phyloP scores from a whole-genome alignment of 2,888 invertebrate genomes.

The Amphipoea lucens region DNA sequence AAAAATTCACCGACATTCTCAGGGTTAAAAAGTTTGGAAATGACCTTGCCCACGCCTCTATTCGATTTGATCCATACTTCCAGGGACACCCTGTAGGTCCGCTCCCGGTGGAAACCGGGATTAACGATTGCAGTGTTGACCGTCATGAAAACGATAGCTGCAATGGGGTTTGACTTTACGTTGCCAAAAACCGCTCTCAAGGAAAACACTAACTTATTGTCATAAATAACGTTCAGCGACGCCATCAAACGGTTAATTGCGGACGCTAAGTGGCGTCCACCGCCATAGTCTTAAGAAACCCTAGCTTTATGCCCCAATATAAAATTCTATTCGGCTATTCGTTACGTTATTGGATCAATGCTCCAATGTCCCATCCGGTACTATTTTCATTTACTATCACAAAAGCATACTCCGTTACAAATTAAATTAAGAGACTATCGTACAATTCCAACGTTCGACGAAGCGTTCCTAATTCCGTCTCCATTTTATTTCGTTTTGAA shows the following conservation, averaged over 20 bases:
- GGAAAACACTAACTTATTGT: background rate
- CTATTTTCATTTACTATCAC: constrained; percentile 35
- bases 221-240: background rate
- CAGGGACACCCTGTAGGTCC: no score
- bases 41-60: no score
- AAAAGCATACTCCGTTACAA: constrained; percentile 25
- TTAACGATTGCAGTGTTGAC: no score
- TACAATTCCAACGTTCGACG: constrained; percentile 13
- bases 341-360: constrained; percentile 28
- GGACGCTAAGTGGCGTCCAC: background rate
- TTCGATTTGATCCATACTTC: no score
- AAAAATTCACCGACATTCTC: no score
- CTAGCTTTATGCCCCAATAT: background rate
- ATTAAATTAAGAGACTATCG: constrained; percentile 30
- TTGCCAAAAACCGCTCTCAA: background rate
- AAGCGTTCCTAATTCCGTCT: constrained; percentile 15
- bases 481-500: constrained; percentile 25
- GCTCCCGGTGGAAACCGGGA: no score
- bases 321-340: constrained; percentile 19
- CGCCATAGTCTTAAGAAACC: no score
- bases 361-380: background rate
- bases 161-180: background rate
- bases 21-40: no score
- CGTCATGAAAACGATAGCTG: background rate
- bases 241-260: background rate